Conservation (phyloP, 2,888 invertebrate genomes). For the Leptothorax acervorum region DNA sequence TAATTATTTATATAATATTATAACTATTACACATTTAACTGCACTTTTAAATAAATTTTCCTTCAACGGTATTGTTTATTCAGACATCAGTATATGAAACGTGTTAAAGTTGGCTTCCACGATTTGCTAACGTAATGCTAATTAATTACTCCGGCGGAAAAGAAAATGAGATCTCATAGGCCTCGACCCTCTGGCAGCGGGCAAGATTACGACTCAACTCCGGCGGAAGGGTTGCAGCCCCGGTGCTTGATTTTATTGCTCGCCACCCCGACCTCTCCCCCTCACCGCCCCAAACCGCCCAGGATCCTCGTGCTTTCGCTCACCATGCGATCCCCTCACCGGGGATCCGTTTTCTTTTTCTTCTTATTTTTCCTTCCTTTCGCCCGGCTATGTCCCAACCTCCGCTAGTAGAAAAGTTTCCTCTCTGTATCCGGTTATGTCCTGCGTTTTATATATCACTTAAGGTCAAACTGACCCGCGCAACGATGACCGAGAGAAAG, state of each 20-base stretch:
- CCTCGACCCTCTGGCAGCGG: constrained; percentile 73
- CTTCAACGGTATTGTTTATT: constrained; percentile 6
- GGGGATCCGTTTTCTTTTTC: constrained; percentile 73
- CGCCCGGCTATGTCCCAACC: constrained; percentile 64
- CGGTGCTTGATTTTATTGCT: constrained; percentile 83
- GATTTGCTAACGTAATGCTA: constrained; percentile 76
- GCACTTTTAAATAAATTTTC: not conserved
- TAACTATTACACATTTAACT: not conserved
- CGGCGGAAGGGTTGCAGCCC: constrained; percentile 82
- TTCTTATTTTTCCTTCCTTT: constrained; percentile 63
- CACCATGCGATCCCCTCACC: constrained; percentile 47
- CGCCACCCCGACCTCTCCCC: constrained; percentile 62
- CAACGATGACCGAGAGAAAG: constrained; percentile 69
- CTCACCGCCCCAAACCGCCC: constrained; percentile 11
- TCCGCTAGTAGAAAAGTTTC: constrained; percentile 67
- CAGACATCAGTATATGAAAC: constrained; percentile 25
- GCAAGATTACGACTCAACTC: constrained; percentile 80
- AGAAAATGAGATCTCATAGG: constrained; percentile 81
- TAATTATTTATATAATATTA: too few relatives aligned
- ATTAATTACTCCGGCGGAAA: constrained; percentile 80
- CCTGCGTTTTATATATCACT: constrained; percentile 68
- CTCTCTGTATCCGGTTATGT: constrained; percentile 67
- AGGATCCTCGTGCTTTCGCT: constrained; percentile 58
- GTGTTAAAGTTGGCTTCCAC: constrained; percentile 49
- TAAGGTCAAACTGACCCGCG: constrained; percentile 78